Base-by-base conservation (phyloP, 2,797 vertebrate genomes). In the Dipus sagitta region DNA sequence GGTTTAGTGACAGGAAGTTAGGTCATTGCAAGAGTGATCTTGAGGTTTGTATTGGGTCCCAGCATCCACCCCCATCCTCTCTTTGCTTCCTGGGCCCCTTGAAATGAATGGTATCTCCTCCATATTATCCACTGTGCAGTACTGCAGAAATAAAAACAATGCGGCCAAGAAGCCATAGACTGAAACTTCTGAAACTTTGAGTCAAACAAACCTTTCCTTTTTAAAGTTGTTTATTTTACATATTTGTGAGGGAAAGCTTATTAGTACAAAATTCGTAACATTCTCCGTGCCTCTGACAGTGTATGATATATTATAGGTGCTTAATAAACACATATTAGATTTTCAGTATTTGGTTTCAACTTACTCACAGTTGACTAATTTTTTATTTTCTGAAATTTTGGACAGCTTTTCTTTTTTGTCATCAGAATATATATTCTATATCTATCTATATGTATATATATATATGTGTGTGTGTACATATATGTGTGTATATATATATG, bases 361-460 rank as follows among this genome's bases (percentile, higher is more conserved):
- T 71, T 38, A 68, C 4, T 23, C 24, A 2, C 47, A 3, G 9
- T 77, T 93, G 60, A 52, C 7, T 54, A 3, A 9, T 92, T 72
- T 81, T 34, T 81, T 67, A 17, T 13, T 77, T 79, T 89, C 30
- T 85, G 24, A 18, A 95, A 77, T 71, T 26, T 38, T 82, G 23
- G 12, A 34, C 30, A 84, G 32, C 24, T 64, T 92, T 81, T 90
- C 28, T 88, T 75, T 64, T 88, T 78, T 94, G 34, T 91, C 18
- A 79, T 5, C 1, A 70, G 26, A 88, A 64, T 13, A 4, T 10
- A 83, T 9, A 47, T 38, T 38, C 38, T 38, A 38, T 38, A 38
- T 38, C 38, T 11, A 11, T 47, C 1, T 47, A 11, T 47, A 2
- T 47, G 8, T 47, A 11, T 47, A 6, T 47, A 11, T 47, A 11